Percentiles rank a stretch among this genome's conserved stretches.
These are phyloP conservation scores for Epinephelus cyanopodus DNA, from an alignment of 2,113 vertebrate species.

Conservation along the genomic window DNA sequence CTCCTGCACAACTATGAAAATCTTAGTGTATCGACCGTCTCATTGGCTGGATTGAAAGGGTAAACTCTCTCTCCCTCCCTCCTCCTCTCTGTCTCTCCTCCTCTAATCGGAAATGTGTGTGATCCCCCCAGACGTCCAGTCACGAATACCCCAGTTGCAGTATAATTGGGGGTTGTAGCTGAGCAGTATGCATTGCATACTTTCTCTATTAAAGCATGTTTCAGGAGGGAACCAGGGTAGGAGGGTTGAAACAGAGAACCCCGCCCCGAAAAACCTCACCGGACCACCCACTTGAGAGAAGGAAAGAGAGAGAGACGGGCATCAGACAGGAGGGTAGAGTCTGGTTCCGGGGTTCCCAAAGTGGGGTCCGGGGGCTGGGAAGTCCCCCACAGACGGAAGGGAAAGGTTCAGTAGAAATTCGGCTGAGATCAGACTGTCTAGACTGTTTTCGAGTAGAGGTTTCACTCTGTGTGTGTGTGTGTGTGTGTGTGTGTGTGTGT, in stretches of 20 bases:
- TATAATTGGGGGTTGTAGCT: constrained; percentile 77
- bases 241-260: constrained; percentile 67
- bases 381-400: constrained; percentile 59
- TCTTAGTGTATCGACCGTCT: constrained; percentile 68
- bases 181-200: constrained; percentile 82
- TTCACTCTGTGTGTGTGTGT: constrained; percentile 35
- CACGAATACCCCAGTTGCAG: constrained; percentile 82
- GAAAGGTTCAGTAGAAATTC: constrained; percentile 40
- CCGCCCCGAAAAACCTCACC: constrained; percentile 71
- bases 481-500: constrained; percentile 28
- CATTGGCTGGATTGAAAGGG: constrained; percentile 75
- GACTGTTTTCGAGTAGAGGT: constrained; percentile 47
- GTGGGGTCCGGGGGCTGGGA: constrained; percentile 64
- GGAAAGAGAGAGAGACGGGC: constrained; percentile 51
- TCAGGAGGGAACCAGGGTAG: constrained; percentile 70
- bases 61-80: constrained; percentile 62
- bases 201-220: constrained; percentile 86
- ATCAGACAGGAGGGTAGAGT: constrained; percentile 59
- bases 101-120: constrained; percentile 82
- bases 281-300: constrained; percentile 79
- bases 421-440: constrained; percentile 48
- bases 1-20: constrained; percentile 73
- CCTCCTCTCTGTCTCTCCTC: constrained; percentile 28
- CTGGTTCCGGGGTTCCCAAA: constrained; percentile 78
- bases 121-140: constrained; percentile 80